Base-by-base conservation (phyloP, 2,113 vertebrate species). In the Ctenomys sociabilis region DNA sequence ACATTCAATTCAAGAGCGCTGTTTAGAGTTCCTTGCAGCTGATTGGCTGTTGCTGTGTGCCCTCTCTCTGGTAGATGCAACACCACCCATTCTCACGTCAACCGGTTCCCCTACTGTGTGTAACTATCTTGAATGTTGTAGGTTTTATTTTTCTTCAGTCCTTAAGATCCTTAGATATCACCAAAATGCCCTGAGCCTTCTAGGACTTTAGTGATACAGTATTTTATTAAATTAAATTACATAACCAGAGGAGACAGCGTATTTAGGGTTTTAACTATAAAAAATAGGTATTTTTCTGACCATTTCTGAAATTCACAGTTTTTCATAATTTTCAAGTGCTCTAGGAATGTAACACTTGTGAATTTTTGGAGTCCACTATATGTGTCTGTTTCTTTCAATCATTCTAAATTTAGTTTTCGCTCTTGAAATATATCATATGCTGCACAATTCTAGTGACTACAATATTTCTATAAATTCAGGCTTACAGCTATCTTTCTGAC, bases 331-430 rank as follows among this genome's bases (percentile, higher is more conserved):
- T 32, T 7, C 5, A 6, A 32, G 12, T 68, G 14, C 66, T 68
- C 66, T 68, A 68, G 30, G 66, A 35, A 68, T 35, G 32, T 68
- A 68, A 66, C 5, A 14, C 30, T 16, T 35, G 64, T 66, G 9
- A 66, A 32, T 30, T 64, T 16, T 68, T 30, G 6, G 32, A 5
- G 32, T 68, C 4, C 66, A 68, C 13, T 68, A 32, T 68, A 35
- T 26, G 57, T 37, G 64, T 57, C 66, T 94, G 16, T 64, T 91
- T 52, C 32, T 73, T 26, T 73, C 16, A 85, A 19, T 91, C 21
- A 85, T 78, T 93, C 95, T 40, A 35, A 64, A 95, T 85, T 64
- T 78, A 35, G 19, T 80, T 88, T 96, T 77, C 90, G 80, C 43
- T 49, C 77, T 66, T 43, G 63, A 88, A 93, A 72, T 68, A 4